phyloP scores from a whole-genome alignment of 2,113 vertebrate species.

The Callionymus lyra region DNA sequence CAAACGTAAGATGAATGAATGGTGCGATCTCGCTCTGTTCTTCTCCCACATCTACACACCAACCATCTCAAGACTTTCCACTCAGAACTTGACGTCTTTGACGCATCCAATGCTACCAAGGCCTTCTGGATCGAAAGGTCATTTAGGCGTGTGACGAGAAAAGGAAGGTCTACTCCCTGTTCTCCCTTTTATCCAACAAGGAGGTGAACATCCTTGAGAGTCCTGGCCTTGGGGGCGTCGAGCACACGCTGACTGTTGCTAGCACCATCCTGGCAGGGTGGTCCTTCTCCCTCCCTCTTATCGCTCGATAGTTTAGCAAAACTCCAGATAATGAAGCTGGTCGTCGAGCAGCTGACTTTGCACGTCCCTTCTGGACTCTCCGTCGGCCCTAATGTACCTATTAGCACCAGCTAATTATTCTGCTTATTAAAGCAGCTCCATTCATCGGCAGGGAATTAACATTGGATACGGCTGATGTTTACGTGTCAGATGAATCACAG shows the following conservation, averaged over 20 bases:
- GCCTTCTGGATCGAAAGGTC: no score
- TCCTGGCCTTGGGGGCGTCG: constrained; percentile 25
- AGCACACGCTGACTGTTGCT: constrained; percentile 30
- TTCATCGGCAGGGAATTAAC: constrained; percentile 61
- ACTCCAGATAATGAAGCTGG: no score
- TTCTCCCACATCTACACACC: no score
- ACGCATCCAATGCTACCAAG: no score
- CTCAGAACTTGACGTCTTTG: no score
- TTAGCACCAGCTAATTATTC: constrained; percentile 72
- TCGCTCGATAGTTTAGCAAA: no score
- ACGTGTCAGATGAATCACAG: constrained; percentile 39
- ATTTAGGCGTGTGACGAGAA: not conserved
- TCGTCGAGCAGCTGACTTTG: no score
- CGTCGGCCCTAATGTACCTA: constrained; percentile 61
- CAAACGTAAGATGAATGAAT: no score
- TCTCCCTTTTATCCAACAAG: constrained; percentile 50
- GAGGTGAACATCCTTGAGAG: constrained; percentile 56
- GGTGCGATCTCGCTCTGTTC: no score
- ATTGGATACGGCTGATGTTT: constrained; percentile 53
- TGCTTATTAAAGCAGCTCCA: constrained; percentile 52
- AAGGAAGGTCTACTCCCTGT: not conserved
- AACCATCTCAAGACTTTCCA: no score
- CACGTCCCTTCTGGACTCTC: no score
- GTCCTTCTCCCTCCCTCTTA: constrained; percentile 31
- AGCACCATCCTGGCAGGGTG: constrained; percentile 54